Evolutionary conservation across 2,113 vertebrate species (phyloP).

Genomic region (Natator depressus): DNA sequence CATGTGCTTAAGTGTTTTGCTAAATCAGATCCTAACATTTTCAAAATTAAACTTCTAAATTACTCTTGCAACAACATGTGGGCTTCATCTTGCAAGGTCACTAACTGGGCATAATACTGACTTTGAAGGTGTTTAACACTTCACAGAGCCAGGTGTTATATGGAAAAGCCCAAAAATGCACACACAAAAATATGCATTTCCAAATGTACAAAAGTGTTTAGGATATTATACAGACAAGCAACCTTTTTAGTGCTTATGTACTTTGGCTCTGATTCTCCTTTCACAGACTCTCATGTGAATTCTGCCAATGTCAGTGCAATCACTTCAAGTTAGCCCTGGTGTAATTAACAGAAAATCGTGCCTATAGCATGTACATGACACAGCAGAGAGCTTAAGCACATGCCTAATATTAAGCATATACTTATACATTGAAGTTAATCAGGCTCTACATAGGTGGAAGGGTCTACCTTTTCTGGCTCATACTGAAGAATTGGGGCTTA

Average conservation of each 20-base stretch:
- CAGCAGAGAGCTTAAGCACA: neutral
- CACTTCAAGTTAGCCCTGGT: neutral
- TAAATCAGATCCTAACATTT: neutral
- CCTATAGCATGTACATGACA: neutral
- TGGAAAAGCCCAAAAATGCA: neutral
- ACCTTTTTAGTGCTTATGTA: neutral
- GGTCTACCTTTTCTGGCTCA: neutral
- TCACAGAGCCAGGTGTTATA: fast-evolving
- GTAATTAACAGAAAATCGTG: neutral
- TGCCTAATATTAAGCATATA: neutral
- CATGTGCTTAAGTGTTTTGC: neutral
- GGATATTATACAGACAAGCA: neutral
- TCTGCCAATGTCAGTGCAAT: neutral
- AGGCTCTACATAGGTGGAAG: too few species aligned
- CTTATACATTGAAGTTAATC: too few species aligned
- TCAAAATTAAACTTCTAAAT: neutral
- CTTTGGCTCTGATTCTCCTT: neutral
- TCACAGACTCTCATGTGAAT: neutral
- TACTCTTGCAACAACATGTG: neutral
- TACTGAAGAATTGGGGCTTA: neutral
- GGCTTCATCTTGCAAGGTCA: neutral
- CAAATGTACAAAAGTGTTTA: neutral
- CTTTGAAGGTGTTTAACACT: neutral
- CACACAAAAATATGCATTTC: neutral
- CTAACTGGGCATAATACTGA: neutral